Evolutionary conservation across 2,113 vertebrate species (phyloP).

Genomic region (Ciconia maguari): DNA sequence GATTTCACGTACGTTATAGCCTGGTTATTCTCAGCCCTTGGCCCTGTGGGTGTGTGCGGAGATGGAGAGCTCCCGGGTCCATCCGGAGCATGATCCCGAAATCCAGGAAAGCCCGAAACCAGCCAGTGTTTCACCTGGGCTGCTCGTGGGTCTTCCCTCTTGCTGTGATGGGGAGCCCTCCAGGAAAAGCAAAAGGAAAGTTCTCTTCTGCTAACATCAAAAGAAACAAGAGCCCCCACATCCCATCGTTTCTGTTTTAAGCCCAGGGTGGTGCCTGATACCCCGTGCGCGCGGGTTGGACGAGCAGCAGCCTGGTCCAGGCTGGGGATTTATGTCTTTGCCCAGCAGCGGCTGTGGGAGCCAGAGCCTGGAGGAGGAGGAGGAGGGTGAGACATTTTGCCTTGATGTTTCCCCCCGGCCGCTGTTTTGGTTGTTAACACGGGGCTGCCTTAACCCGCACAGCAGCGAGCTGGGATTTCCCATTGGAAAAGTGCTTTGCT

Average conservation of each 20-base stretch:
- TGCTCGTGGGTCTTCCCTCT: not conserved
- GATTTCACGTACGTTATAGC: not conserved
- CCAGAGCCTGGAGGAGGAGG: not conserved
- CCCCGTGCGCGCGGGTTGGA: fast-evolving
- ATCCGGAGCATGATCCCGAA: fast-evolving
- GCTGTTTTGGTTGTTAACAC: not conserved
- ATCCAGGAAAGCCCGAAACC: not conserved
- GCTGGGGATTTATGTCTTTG: not conserved
- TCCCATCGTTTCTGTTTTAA: not conserved
- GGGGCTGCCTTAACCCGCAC: not conserved
- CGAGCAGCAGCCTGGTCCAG: not conserved
- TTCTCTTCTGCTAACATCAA: not conserved
- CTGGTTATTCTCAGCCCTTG: not conserved
- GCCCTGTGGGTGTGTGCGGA: too few species aligned
- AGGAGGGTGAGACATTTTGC: not conserved
- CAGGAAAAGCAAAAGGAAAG: not conserved
- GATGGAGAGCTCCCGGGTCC: not conserved
- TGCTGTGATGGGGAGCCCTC: not conserved
- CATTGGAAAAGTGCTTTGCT: not conserved
- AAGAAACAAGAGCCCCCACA: not conserved
- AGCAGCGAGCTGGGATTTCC: not conserved
- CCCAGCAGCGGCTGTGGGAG: not conserved
- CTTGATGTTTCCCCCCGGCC: not conserved
- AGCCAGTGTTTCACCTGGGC: not conserved
- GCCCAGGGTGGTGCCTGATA: not conserved